These are phyloP conservation scores for Calameuta filiformis DNA, from an alignment of 2,888 invertebrate genomes.

Conservation along the genomic window DNA sequence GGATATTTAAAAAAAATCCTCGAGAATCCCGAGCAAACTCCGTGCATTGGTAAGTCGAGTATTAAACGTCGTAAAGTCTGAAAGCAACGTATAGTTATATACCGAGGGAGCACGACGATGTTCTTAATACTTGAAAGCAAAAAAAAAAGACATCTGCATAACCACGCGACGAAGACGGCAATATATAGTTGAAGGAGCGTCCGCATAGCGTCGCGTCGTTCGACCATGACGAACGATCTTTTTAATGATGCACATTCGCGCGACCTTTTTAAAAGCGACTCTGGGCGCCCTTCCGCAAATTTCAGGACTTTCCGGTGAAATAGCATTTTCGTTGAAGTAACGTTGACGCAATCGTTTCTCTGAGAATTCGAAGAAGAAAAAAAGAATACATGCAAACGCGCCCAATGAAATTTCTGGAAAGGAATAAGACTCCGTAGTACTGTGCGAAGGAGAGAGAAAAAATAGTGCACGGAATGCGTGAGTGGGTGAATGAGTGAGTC, in stretches of 20 bases:
- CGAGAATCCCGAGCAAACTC: too few species aligned
- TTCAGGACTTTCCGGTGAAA: not conserved
- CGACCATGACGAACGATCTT: slow-evolving; percentile 29
- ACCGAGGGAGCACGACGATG: not conserved
- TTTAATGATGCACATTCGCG: not conserved
- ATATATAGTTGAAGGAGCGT: slow-evolving; percentile 29
- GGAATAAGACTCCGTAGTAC: not conserved
- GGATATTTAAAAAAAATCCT: too few species aligned
- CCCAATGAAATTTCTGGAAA: not conserved
- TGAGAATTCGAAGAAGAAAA: not conserved
- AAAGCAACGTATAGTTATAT: too few species aligned
- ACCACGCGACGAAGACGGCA: slow-evolving; percentile 12
- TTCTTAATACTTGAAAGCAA: not conserved
- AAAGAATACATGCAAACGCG: not conserved
- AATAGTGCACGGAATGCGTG: not conserved
- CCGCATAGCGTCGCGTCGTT: slow-evolving; percentile 30
- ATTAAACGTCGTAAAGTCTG: too few species aligned
- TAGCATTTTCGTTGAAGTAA: not conserved
- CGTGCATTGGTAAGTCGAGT: too few species aligned
- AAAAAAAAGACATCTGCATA: slow-evolving; percentile 33
- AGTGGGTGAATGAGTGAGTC: not conserved
- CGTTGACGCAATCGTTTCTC: not conserved
- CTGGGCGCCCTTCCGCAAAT: not conserved
- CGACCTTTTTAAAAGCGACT: too few species aligned
- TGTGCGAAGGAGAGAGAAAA: not conserved